Conservation (phyloP, 1,140 invertebrate species). For the Bilobella aurantiaca region DNA sequence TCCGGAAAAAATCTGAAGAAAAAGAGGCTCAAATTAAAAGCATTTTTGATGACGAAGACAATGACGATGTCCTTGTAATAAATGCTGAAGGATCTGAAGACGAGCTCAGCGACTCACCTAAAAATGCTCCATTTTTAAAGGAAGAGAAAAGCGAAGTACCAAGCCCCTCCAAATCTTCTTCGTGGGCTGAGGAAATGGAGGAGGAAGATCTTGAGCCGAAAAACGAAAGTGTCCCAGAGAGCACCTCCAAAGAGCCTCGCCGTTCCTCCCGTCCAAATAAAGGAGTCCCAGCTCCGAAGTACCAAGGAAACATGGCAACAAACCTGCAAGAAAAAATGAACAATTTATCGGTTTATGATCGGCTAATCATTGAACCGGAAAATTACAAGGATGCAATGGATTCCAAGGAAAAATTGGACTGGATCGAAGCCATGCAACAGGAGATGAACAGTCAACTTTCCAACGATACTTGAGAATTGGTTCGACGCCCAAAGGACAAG, state of each 20-base stretch:
- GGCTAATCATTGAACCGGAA: constrained; percentile 8
- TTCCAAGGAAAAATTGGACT: constrained; percentile 20
- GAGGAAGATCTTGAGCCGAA: not conserved
- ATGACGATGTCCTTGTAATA: not conserved
- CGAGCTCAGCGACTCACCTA: not conserved
- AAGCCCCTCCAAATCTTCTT: too few relatives aligned
- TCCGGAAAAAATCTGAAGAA: too few relatives aligned
- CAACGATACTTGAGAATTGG: constrained; percentile 36
- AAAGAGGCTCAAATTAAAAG: too few relatives aligned
- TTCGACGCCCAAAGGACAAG: constrained; percentile 37
- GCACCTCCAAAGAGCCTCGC: not conserved
- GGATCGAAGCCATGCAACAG: constrained; percentile 30
- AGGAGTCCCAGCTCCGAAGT: not conserved
- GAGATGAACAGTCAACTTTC: constrained; percentile 28
- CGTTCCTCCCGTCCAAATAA: not conserved
- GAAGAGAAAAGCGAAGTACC: too few relatives aligned
- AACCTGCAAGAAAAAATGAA: not conserved
- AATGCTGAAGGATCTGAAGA: not conserved
- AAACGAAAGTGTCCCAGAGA: not conserved
- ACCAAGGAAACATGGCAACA: not conserved
- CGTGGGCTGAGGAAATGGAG: constrained; percentile 4
- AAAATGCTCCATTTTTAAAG: too few relatives aligned
- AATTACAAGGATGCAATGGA: constrained; percentile 25
- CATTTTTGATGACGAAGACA: too few relatives aligned
- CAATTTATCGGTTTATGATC: not conserved